Conservation (phyloP, 2,113 vertebrate species). For the Platichthys stellatus region DNA sequence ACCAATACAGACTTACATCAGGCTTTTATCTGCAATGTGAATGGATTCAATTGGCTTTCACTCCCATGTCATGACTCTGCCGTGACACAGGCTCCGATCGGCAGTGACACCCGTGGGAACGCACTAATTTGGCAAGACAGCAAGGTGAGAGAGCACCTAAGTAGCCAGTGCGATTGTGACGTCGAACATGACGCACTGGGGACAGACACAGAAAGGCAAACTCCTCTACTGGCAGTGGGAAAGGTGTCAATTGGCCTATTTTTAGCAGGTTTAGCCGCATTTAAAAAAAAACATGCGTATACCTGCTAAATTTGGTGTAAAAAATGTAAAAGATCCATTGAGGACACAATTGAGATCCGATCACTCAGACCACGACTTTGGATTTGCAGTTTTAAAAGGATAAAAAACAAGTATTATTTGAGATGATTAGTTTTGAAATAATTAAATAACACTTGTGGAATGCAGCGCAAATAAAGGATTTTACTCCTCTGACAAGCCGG, state of each 20-base stretch:
- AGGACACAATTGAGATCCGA: neutral
- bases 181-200: neutral
- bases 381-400: too few species aligned
- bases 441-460: neutral
- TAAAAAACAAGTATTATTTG: neutral
- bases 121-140: too few species aligned
- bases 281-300: neutral
- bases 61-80: too few species aligned
- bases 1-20: too few species aligned
- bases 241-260: neutral
- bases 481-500: conserved; percentile 30
- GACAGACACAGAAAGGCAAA: neutral
- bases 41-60: too few species aligned
- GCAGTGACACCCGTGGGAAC: too few species aligned
- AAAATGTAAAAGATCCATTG: neutral
- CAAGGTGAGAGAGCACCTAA: too few species aligned
- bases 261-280: neutral
- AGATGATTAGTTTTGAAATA: neutral
- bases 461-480: conserved; percentile 8
- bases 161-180: neutral
- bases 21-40: too few species aligned
- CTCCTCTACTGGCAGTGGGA: neutral
- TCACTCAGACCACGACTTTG: too few species aligned
- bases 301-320: neutral
- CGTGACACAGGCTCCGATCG: too few species aligned